Evolutionary conservation across 2,113 vertebrate species (phyloP).

Genomic region (Nycticorax nycticorax): DNA sequence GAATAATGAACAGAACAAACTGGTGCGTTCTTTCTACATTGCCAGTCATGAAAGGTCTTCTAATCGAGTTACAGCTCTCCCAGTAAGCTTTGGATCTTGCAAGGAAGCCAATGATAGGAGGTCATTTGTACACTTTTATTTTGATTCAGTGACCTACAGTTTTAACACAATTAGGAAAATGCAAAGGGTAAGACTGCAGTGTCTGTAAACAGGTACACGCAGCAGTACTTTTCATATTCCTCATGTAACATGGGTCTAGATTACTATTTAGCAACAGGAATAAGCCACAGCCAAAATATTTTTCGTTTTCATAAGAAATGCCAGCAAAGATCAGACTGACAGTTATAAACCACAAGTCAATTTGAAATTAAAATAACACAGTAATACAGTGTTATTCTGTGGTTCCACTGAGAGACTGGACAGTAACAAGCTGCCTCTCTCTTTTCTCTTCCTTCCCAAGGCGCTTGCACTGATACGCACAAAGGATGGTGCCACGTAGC

Average conservation of each 20-base stretch:
- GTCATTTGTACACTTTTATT: not conserved
- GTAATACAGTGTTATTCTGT: not conserved
- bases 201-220: not conserved
- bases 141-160: not conserved
- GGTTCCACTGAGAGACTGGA: not conserved
- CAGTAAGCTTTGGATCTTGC: not conserved
- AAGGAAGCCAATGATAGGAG: not conserved
- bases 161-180: not conserved
- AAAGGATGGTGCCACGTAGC: not conserved
- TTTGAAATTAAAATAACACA: not conserved
- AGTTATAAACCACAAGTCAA: not conserved
- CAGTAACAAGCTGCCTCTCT: not conserved
- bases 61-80: not conserved
- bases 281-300: not conserved
- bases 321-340: not conserved
- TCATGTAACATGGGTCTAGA: not conserved
- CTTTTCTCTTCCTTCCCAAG: not conserved
- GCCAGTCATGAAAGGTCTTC: not conserved
- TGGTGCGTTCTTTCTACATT: not conserved
- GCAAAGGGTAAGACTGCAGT: not conserved
- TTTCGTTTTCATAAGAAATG: not conserved
- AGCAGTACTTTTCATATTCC: not conserved
- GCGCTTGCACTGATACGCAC: rapidly evolving
- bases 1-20: not conserved
- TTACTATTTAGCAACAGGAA: not conserved